A percentile compares a stretch with the other conserved stretches of the same genome.
phyloP scores from a whole-genome alignment of 2,888 invertebrate genomes.

The Sminthurides aquaticus region DNA sequence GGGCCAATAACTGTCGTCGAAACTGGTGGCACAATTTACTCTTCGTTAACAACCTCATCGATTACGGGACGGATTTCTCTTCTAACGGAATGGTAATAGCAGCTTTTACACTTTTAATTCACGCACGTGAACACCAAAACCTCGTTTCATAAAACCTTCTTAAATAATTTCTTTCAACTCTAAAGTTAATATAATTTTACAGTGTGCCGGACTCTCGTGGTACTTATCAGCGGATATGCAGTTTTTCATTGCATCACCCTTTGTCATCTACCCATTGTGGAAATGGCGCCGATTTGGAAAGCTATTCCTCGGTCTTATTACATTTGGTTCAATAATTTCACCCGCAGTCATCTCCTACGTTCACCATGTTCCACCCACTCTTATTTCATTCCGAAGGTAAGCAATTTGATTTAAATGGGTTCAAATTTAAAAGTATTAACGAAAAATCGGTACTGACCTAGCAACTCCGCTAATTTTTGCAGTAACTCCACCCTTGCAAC shows the following conservation, averaged over 20 bases:
- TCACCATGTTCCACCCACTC: conserved; percentile 24
- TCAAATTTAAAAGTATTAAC: conserved; percentile 1
- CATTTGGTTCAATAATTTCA: conserved; percentile 22
- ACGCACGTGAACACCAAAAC: no score
- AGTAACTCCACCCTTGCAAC: conserved; percentile 7
- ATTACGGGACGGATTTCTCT: conserved; percentile 26
- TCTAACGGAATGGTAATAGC: conserved; percentile 31
- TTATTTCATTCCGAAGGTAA: conserved; percentile 28
- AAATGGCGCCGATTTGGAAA: conserved; percentile 28
- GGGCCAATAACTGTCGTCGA: conserved; percentile 33
- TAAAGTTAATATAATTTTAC: no score
- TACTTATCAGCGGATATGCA: conserved; percentile 38
- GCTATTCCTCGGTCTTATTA: conserved; percentile 20
- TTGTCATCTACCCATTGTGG: conserved; percentile 32
- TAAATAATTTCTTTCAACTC: background rate
- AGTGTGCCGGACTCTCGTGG: conserved; percentile 36
- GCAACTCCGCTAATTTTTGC: background rate
- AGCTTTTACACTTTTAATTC: conserved; percentile 2
- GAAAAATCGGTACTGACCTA: background rate
- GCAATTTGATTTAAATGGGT: no score
- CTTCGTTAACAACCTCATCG: conserved; percentile 42
- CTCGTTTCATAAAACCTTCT: no score
- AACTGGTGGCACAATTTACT: conserved; percentile 44
- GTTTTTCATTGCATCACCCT: conserved; percentile 29
- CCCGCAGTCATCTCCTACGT: conserved; percentile 30